Evolutionary conservation across 2,888 invertebrate species (phyloP).

Genomic region (Athetis lepigone): DNA sequence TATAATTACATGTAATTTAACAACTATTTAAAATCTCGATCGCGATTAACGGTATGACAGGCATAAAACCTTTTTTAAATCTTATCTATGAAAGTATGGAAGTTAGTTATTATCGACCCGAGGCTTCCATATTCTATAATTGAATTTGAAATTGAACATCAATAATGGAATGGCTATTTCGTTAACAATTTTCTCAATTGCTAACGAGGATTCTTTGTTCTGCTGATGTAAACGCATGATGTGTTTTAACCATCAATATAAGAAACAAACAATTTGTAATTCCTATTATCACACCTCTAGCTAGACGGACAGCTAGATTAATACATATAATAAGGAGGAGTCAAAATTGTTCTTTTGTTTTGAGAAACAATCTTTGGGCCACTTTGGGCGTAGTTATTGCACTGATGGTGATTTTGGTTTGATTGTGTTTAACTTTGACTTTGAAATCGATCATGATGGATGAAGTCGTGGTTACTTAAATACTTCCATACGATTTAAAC

Average conservation of each 20-base stretch:
- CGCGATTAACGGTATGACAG: constrained; percentile 31
- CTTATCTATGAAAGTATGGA: constrained; percentile 12
- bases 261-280: constrained; percentile 16
- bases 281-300: too few species aligned
- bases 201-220: constrained; percentile 17
- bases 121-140: constrained; percentile 16
- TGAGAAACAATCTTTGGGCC: too few species aligned
- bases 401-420: too few species aligned
- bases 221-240: constrained; percentile 5
- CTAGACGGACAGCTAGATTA: too few species aligned
- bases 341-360: too few species aligned
- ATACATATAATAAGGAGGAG: too few species aligned
- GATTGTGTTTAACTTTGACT: too few species aligned
- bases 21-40: constrained; percentile 49
- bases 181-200: constrained; percentile 10
- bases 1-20: constrained; percentile 56
- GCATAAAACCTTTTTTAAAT: constrained; percentile 14
- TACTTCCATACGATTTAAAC: too few species aligned
- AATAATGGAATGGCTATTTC: neutral
- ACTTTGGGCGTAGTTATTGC: too few species aligned
- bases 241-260: constrained; percentile 18
- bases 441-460: too few species aligned
- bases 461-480: too few species aligned
- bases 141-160: constrained; percentile 30
- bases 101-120: neutral